Evolutionary conservation across 2,888 invertebrate species (phyloP), one percentile per base, ranked within the genome.

Genomic region (Melolontha melolontha): DNA sequence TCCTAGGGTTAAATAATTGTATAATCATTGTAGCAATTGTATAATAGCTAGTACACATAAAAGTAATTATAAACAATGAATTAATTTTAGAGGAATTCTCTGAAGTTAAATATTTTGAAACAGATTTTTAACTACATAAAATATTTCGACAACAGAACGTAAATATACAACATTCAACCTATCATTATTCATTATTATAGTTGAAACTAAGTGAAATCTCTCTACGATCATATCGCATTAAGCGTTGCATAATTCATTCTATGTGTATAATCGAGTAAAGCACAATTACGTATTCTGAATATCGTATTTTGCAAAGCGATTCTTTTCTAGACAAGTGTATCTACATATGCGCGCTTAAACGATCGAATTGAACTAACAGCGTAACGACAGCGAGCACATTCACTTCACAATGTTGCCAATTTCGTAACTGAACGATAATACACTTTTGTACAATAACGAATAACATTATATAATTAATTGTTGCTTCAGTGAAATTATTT

Each of bases 271-370:
- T 54, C 14, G 39, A 54, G 54, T 54, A 39, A 40, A 54, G 41
- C 54, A 40, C 40, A 39, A 40, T 54, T 54, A 54, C 40, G 16
- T 54, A 54, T 54, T 54, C 54, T 54, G 54, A 40, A 54, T 17
- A 54, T 54, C 40, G 40, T 40, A 54, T 54, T n/a, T 54, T 40
- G 39, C 16, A 54, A 17, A 54, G 14, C 54, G 40, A 40, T 14
- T 54, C 16, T n/a, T 6, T 40, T 17, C 40, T 40, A 8, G 2
- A 39, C 29, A 51, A 10, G 5, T 12, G 11, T 51, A 34, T 34
- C 2, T 6, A 34, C 6, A 34, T 8, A 34, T 34, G 7, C 34
- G 2, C 34, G 34, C 7, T 51, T 51, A 51, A 51, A 12, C 51
- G 27, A 50, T n/a, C 17, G 12, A 50, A 27, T 27, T 27, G 50